Evolutionary conservation across 2,113 vertebrate species (phyloP).

Genomic region (Pavo muticus): DNA sequence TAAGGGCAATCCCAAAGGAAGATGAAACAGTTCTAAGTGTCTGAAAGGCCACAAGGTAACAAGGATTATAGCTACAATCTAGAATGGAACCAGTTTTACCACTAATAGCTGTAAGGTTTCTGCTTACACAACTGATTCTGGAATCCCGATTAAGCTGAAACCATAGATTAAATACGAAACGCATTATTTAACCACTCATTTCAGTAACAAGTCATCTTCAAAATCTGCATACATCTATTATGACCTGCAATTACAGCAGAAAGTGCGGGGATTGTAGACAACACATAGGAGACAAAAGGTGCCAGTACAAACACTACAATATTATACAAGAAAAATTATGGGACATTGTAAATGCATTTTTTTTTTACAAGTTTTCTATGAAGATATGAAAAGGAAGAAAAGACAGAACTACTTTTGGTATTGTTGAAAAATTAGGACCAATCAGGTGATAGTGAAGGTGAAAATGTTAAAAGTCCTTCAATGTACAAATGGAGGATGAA

Average conservation of each 20-base stretch:
- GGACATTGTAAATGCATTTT: neutral
- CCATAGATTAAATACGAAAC: neutral
- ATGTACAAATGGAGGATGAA: neutral
- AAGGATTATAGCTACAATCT: neutral
- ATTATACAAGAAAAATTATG: neutral
- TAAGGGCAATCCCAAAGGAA: neutral
- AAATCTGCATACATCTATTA: neutral
- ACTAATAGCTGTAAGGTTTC: neutral
- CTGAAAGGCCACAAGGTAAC: neutral
- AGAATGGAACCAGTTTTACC: neutral
- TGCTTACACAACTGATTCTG: neutral
- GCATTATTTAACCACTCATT: neutral
- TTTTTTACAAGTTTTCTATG: neutral
- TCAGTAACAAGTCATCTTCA: neutral
- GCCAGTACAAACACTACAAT: neutral
- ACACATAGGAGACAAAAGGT: neutral
- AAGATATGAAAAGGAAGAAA: neutral
- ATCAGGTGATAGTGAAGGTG: neutral
- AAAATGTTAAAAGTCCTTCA: neutral
- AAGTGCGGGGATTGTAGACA: neutral
- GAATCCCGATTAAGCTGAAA: neutral
- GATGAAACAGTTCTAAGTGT: neutral
- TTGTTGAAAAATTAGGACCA: neutral
- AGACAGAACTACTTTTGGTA: neutral
- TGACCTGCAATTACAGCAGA: neutral